A percentile compares a stretch with the other conserved stretches of the same genome.
phyloP scores from a whole-genome alignment of 2,113 vertebrate genomes.

The Cichladusa arquata region DNA sequence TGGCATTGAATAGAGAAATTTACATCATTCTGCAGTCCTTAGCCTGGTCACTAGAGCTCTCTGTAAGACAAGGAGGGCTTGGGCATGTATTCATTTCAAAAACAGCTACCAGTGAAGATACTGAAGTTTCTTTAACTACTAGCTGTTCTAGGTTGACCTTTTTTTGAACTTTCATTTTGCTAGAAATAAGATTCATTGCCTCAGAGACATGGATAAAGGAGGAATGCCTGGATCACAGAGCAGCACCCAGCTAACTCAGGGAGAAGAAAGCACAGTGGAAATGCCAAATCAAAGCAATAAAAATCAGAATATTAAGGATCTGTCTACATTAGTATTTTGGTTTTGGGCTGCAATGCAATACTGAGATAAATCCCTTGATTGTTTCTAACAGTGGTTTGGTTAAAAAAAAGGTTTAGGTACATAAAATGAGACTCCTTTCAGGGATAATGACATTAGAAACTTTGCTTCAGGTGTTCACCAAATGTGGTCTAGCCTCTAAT shows the following conservation, averaged over 20 bases:
- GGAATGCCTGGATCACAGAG: not conserved
- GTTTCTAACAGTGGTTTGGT: not conserved
- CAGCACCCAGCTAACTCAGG: not conserved
- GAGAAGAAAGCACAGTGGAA: not conserved
- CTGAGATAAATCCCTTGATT: not conserved
- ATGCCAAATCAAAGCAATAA: not conserved
- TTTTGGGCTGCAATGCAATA: not conserved
- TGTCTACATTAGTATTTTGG: not conserved
- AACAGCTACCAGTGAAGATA: not conserved
- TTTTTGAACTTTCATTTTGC: slow-evolving; percentile 8
- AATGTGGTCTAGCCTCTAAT: not conserved
- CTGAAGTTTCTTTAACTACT: not conserved
- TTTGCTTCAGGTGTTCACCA: not conserved
- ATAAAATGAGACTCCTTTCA: not conserved
- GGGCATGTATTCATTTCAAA: not conserved
- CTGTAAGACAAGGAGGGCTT: not conserved
- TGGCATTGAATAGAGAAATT: not conserved
- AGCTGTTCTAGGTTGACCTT: not conserved
- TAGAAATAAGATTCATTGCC: not conserved
- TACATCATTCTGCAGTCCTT: not conserved
- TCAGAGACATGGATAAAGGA: not conserved
- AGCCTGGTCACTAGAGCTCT: not conserved
- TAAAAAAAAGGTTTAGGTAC: not conserved
- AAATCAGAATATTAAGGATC: not conserved
- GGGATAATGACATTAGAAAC: not conserved